phyloP scores from a whole-genome alignment of 1,140 invertebrate genomes.

The Eulimnadia texana region DNA sequence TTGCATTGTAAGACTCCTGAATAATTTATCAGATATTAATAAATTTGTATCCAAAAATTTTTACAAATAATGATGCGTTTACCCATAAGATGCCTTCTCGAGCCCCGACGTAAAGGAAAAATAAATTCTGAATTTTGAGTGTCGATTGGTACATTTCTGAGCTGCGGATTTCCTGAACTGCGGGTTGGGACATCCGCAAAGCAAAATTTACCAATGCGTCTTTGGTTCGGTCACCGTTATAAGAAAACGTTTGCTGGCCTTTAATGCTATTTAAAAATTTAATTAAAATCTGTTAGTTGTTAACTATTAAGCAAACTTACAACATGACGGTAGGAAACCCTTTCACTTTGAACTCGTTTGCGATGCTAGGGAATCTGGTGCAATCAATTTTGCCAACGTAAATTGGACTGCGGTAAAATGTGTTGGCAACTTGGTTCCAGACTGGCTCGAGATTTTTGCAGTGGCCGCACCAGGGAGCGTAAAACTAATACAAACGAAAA shows the following conservation, averaged over 20 bases:
- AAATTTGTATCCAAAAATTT: neutral
- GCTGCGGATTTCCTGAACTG: conserved; percentile 61
- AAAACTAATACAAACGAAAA: conserved; percentile 45
- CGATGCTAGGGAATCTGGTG: conserved; percentile 72
- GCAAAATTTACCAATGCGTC: conserved; percentile 92
- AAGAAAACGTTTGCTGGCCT: conserved; percentile 61
- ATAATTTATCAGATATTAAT: conserved; percentile 21
- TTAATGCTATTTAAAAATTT: conserved; percentile 50
- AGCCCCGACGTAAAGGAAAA: conserved; percentile 75
- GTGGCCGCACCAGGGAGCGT: conserved; percentile 94
- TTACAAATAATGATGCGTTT: conserved; percentile 22
- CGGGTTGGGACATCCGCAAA: conserved; percentile 67
- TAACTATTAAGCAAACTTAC: conserved; percentile 39
- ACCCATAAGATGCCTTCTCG: conserved; percentile 62
- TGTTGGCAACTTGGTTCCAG: conserved; percentile 81
- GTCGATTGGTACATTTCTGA: conserved; percentile 58
- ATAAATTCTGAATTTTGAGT: conserved; percentile 56
- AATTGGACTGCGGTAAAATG: conserved; percentile 62
- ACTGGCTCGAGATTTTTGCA: conserved; percentile 81
- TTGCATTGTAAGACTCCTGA: conserved; percentile 54
- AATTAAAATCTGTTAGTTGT: neutral
- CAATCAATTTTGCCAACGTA: conserved; percentile 85
- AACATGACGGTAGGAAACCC: conserved; percentile 96
- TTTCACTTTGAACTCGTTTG: conserved; percentile 65
- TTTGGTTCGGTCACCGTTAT: conserved; percentile 73